Evolutionary conservation across 1,140 invertebrate species (phyloP).

Genomic region (Drosophila nikananu): DNA sequence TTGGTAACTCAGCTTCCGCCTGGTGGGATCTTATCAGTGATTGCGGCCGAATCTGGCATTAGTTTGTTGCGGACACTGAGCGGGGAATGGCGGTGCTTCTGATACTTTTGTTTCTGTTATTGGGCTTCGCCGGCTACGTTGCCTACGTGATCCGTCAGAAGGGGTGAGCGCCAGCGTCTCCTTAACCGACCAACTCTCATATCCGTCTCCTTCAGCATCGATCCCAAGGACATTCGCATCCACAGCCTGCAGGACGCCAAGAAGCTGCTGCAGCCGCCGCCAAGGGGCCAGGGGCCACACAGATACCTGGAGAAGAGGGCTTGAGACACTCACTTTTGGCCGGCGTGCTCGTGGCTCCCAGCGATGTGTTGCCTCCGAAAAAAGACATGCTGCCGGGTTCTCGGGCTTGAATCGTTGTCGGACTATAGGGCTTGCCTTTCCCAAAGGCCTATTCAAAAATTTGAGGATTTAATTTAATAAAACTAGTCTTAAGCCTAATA

Average conservation of each 20-base stretch:
- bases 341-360: conserved; percentile 83
- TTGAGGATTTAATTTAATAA: conserved; percentile 8
- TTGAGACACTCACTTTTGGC: conserved; percentile 75
- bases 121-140: conserved; percentile 40
- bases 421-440: not conserved
- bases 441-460: not conserved
- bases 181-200: too few species aligned
- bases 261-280: conserved; percentile 45
- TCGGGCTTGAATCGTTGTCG: not conserved
- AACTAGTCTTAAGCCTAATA: conserved; percentile 38
- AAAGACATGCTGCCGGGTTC: conserved; percentile 66
- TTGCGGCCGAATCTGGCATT: conserved; percentile 6
- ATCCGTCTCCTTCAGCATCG: conserved; percentile 38
- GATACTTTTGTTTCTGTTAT: conserved; percentile 26
- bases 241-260: conserved; percentile 55
- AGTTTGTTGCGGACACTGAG: conserved; percentile 30
- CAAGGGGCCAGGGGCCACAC: conserved; percentile 21
- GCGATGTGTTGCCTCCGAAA: conserved; percentile 76
- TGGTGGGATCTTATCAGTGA: conserved; percentile 44
- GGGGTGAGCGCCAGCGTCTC: conserved; percentile 30
- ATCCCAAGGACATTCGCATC: conserved; percentile 60
- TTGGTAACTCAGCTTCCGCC: conserved; percentile 36
- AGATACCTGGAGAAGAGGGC: conserved; percentile 66
- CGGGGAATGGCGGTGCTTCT: conserved; percentile 31
- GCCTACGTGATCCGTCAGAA: conserved; percentile 58